phyloP scores from a whole-genome alignment of 2,797 vertebrate genomes.

The Chelon auratus region DNA sequence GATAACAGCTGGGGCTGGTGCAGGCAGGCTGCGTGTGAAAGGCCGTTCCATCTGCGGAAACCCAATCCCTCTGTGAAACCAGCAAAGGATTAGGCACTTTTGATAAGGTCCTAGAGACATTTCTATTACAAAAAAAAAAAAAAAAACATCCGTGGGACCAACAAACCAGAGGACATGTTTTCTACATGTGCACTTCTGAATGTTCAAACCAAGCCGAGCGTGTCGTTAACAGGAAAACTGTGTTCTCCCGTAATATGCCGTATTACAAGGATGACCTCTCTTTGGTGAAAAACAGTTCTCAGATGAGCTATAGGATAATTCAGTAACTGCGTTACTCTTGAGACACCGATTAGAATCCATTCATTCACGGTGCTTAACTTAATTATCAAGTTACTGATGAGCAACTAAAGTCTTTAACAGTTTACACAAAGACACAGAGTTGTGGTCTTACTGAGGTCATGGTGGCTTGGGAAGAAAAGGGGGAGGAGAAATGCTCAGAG shows the following conservation, averaged over 20 bases:
- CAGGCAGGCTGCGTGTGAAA: conserved; percentile 80
- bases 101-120: conserved; percentile 85
- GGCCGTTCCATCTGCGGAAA: conserved; percentile 82
- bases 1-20: conserved; percentile 85
- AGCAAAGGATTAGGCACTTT: conserved; percentile 83
- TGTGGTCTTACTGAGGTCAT: conserved; percentile 66
- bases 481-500: conserved; percentile 69
- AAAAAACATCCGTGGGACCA: conserved; percentile 64
- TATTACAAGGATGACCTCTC: neutral
- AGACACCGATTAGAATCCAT: conserved; percentile 16
- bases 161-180: conserved; percentile 39
- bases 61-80: conserved; percentile 87
- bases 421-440: conserved; percentile 33
- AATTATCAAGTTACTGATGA: conserved; percentile 48
- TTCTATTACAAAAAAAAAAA: conserved; percentile 76
- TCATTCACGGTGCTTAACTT: conserved; percentile 18
- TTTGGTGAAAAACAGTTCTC: conserved; percentile 8
- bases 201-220: neutral
- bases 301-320: neutral
- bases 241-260: neutral
- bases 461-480: conserved; percentile 60
- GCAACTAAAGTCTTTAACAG: conserved; percentile 38
- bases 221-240: neutral
- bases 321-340: neutral
- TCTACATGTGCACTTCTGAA: conserved; percentile 21